Percentiles rank a stretch among this genome's conserved stretches.
phyloP scores from a whole-genome alignment of 2,888 invertebrate species.

The Ypsolopha scabrella region DNA sequence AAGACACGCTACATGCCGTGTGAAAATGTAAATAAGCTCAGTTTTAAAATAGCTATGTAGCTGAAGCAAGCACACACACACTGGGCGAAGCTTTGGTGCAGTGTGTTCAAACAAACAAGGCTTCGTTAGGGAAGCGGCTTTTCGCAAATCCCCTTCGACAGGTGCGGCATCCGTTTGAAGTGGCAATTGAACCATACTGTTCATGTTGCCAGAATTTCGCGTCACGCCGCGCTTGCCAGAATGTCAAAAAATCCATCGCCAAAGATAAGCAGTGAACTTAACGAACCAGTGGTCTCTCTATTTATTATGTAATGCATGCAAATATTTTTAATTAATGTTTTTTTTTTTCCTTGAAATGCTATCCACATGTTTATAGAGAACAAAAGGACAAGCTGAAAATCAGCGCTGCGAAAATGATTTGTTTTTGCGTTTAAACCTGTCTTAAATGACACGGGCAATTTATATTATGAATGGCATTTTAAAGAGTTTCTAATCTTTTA shows the following conservation, averaged over 20 bases:
- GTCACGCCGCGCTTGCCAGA: not conserved
- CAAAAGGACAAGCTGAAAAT: too few species aligned
- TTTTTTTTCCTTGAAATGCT: too few species aligned
- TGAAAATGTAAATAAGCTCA: conserved; percentile 4
- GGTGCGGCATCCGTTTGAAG: conserved; percentile 31
- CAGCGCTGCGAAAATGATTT: too few species aligned
- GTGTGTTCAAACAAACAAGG: conserved; percentile 30
- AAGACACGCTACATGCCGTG: conserved; percentile 9
- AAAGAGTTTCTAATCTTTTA: too few species aligned
- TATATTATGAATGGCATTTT: too few species aligned
- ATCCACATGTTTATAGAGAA: too few species aligned
- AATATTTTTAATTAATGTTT: too few species aligned
- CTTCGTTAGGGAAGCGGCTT: conserved; percentile 41
- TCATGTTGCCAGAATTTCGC: not conserved
- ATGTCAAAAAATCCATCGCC: not conserved
- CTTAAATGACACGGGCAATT: too few species aligned
- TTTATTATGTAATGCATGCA: too few species aligned
- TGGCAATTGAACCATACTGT: conserved; percentile 14
- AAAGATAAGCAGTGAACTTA: too few species aligned
- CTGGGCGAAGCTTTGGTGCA: conserved; percentile 4
- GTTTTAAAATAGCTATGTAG: conserved; percentile 9
- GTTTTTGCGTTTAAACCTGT: too few species aligned
- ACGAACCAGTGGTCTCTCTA: too few species aligned
- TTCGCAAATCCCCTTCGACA: conserved; percentile 37
- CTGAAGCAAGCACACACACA: conserved; percentile 1